A percentile compares a stretch with the other conserved stretches of the same genome.
These are phyloP conservation scores for Trissolcus japonicus DNA, from an alignment of 2,888 invertebrate genomes.

Conservation along the genomic window DNA sequence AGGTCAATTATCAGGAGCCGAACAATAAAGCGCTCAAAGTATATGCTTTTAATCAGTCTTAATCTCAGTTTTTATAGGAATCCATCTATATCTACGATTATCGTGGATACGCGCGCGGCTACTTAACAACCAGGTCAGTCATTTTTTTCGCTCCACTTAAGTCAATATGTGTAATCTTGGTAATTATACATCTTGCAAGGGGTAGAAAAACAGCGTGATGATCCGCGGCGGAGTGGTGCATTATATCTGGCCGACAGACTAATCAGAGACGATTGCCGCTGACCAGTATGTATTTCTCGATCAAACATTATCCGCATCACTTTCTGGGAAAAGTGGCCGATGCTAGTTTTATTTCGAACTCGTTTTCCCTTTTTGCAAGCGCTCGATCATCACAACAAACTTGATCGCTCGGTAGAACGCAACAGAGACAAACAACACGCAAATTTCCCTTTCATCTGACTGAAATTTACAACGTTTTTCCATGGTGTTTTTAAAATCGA, in stretches of 20 bases:
- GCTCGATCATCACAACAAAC: conserved; percentile 31
- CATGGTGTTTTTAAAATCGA: no score
- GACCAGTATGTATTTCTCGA: conserved; percentile 50
- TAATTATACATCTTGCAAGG: conserved; percentile 65
- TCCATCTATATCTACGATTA: neutral
- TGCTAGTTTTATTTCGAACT: conserved; percentile 44
- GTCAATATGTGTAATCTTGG: conserved; percentile 71
- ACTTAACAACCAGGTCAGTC: conserved; percentile 68
- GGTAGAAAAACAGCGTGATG: conserved; percentile 22
- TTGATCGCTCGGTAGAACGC: conserved; percentile 8
- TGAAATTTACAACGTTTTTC: neutral
- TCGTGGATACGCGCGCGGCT: neutral
- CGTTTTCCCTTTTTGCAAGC: conserved; percentile 45
- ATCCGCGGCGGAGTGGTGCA: conserved; percentile 32
- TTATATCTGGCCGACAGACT: conserved; percentile 32
- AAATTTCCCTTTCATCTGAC: neutral
- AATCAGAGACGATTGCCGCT: conserved; percentile 54
- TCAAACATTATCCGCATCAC: conserved; percentile 50
- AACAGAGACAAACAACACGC: conserved; percentile 1
- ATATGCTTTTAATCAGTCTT: neutral
- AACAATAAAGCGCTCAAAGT: neutral
- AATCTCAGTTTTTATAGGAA: neutral
- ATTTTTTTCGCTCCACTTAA: conserved; percentile 71
- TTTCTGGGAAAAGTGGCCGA: conserved; percentile 47
- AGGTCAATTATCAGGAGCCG: no score